These are phyloP conservation scores for Neodiprion fabricii DNA, from an alignment of 1,140 invertebrate species.

Conservation along the genomic window DNA sequence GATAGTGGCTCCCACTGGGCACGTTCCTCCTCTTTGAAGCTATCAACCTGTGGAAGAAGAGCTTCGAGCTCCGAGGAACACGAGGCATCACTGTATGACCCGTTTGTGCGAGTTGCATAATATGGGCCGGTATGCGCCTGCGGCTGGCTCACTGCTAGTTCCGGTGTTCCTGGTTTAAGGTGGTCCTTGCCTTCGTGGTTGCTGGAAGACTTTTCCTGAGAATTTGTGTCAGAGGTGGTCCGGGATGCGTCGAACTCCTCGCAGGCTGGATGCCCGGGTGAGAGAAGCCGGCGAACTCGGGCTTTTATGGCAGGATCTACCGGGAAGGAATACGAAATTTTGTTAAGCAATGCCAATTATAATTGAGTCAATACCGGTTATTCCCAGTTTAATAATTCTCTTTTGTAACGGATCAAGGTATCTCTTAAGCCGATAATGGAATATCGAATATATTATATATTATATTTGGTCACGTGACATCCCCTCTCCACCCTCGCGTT, in stretches of 20 bases:
- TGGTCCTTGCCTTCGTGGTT: constrained; percentile 41
- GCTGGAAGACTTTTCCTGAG: constrained; percentile 33
- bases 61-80: constrained; percentile 59
- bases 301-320: constrained; percentile 86
- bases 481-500: too few species aligned
- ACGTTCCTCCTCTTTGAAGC: constrained; percentile 61
- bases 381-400: too few species aligned
- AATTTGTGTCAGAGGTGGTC: constrained; percentile 32
- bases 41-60: constrained; percentile 58
- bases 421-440: too few species aligned
- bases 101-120: constrained; percentile 53
- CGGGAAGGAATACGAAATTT: constrained; percentile 17
- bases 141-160: constrained; percentile 37
- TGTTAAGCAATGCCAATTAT: too few species aligned
- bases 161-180: constrained; percentile 37
- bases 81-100: constrained; percentile 58
- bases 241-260: constrained; percentile 35
- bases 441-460: too few species aligned
- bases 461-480: too few species aligned
- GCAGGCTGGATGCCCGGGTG: constrained; percentile 60
- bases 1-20: constrained; percentile 64
- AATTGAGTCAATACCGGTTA: too few species aligned
- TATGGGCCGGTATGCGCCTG: constrained; percentile 34
- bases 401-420: too few species aligned
- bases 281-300: constrained; percentile 76